Base-by-base conservation (phyloP, 2,888 invertebrate species). In the Spatulosminthurus flaviceps region DNA sequence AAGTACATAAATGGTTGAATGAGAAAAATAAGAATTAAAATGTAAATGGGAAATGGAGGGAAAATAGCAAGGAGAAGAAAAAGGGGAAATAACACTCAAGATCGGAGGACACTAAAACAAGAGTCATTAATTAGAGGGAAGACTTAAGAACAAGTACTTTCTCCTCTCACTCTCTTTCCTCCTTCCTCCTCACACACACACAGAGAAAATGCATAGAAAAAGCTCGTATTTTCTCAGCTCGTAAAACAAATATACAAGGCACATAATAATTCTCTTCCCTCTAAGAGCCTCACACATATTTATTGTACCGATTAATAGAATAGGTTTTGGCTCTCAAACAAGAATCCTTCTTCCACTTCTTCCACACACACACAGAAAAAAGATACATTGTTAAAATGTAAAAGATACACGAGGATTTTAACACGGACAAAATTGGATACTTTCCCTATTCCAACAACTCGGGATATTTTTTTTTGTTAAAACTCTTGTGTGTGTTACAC, bases 301-400 rank as follows among this genome's bases (percentile, higher is more conserved):
- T 64, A 64, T 64, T 64, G 64, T 64, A 64, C 64, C 64, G 64
- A 64, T 64, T 64, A 41, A 71, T 29, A 41, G 9, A 41, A 71
- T 71, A 71, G 70, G 21, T 71, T 71, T 71, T 71, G 70, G 70
- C 70, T 71, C 19, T n/a, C 9, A n/a, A n/a, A 69, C 69, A 69
- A 69, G 5, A 34, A 5, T 9, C 13, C 4, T 67, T 41, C 41
- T 13, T 9, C 9, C 9, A 41, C 9, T 67, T 67, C 4, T 26
- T 67, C 24, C 11, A 22, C 24, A 26, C 24, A 11, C 9, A n/a
- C n/a, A n/a, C n/a, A n/a, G 29, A 69, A 19, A 21, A 16, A 21
- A 69, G 19, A 69, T 21, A 69, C 19, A 69, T 34, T 29, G 28
- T 13, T 26, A 69, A 7, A 29, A 29, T 29, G 19, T 9, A 29